These are phyloP conservation scores for Hirundo rustica DNA, from an alignment of 2,797 vertebrate species.

Conservation along the genomic window DNA sequence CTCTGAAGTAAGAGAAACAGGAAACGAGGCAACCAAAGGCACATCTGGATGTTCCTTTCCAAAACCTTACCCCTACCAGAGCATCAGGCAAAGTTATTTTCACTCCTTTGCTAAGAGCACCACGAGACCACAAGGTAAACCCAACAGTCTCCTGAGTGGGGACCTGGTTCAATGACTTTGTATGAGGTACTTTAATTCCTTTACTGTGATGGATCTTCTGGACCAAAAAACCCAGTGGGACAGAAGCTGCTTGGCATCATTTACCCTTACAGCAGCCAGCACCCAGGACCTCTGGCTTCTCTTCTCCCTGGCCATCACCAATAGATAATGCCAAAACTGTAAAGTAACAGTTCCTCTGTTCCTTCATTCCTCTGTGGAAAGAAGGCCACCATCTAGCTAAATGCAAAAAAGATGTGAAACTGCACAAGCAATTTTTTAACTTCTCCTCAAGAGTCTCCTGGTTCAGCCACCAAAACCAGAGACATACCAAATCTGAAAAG, in stretches of 20 bases:
- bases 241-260: background rate
- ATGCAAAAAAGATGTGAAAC: background rate
- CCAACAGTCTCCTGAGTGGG: background rate
- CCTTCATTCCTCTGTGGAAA: background rate
- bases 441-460: background rate
- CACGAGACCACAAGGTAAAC: background rate
- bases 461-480: background rate
- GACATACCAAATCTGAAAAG: background rate
- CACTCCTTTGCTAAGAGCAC: background rate
- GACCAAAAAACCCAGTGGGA: background rate
- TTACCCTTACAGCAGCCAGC: background rate
- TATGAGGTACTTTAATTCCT: background rate
- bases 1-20: background rate
- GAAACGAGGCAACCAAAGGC: background rate
- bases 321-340: background rate
- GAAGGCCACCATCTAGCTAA: background rate
- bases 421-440: background rate
- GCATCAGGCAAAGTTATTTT: background rate
- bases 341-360: background rate
- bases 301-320: background rate
- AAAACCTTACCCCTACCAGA: background rate
- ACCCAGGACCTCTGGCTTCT: background rate
- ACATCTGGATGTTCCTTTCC: background rate
- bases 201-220: background rate
- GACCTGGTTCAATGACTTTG: background rate